Base-by-base conservation (phyloP, 2,888 invertebrate species). In the Chrysopilus asiliformis region DNA sequence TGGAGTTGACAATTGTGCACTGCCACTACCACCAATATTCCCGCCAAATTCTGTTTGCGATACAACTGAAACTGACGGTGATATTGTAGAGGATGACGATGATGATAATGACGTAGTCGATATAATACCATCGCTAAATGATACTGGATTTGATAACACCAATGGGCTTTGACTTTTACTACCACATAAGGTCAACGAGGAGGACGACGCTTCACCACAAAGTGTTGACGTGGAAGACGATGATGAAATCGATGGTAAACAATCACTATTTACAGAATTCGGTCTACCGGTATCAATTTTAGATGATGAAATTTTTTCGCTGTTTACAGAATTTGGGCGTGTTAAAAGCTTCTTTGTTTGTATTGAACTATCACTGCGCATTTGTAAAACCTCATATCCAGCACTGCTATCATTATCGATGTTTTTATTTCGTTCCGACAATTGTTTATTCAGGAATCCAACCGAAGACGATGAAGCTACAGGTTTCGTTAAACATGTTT, bases 321-420 rank as follows among this genome's bases (percentile, higher is more conserved):
- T 57, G 40, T 59, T 60, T 8, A 57, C 59, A 1, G 61, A 60
- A 43, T 54, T 58, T 4, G 63, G 62, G 12, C 61, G 47, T 3
- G 59, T 55, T 24, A 54, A 47, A 39, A 51, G 53, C 7, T 53
- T 46, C 38, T 45, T 47, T 9, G 38, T 36, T 28, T 41, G 38
- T 32, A 40, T 26, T 25, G 55, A 55, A 45, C 56, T 58, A 34
- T 58, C 59, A 47, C 56, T 57, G 34, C 53, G 53, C 17, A 57
- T 55, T 38, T 59, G 57, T 17, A 55, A 44, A 25, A 57, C 48
- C 46, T 60, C 53, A 45, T 60, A 58, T 15, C 58, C 10, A 36
- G 25, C 9, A 25, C 12, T 32, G 18, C 17, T 20, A 27, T 26
- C 27, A 13, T 17, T 33, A n/a, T n/a, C n/a, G n/a, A n/a, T n/a